Evolutionary conservation across 2,113 vertebrate genomes (phyloP), one percentile per base, ranked within the genome.

Genomic region (Terrapene triunguis): DNA sequence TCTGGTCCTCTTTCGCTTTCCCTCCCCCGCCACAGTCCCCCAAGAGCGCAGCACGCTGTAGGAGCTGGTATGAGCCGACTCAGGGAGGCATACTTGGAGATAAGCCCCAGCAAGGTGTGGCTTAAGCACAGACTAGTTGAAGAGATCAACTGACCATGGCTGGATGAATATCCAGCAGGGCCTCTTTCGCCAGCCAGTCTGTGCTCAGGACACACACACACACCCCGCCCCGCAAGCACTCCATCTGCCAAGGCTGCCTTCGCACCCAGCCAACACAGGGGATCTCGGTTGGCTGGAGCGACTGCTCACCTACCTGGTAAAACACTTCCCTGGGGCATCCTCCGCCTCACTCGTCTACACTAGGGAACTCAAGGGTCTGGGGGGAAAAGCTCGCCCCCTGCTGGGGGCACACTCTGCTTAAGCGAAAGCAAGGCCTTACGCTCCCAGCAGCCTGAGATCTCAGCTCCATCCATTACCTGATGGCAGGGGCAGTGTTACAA

Each of bases 401-500:
- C 22, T 13, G 32, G 54, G 2, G 38, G 54, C 29, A 32, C 27
- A 11, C 21, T n/a, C 47, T 35, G 48, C 12, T 19, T 85, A 24
- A 16, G 32, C 19, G 27, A 25, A 11, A 57, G 35, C 55, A 57
- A 69, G 12, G 8, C 25, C 50, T n/a, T 42, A 47, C 17, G 5
- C 1, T 29, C 47, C 3, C 54, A 4, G 13, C 55, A 32, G 35
- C 19, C 29, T 50, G 32, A 35, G 1, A 29, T 57, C 83, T 38
- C n/a, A 8, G 55, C 82, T 85, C 53, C 50, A 94, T n/a, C 79
- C 0, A 22, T 96, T 84, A 98, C 98, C 98, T 98, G 92, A 98
- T 95, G 92, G 98, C 94, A 0, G 98, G 89, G 91, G 59, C 98
- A 86, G 96, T 95, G 92, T 96, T 98, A 90, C 97, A 97, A 87